Evolutionary conservation across 2,113 vertebrate genomes (phyloP).

Genomic region (Anser brachyrhynchus): DNA sequence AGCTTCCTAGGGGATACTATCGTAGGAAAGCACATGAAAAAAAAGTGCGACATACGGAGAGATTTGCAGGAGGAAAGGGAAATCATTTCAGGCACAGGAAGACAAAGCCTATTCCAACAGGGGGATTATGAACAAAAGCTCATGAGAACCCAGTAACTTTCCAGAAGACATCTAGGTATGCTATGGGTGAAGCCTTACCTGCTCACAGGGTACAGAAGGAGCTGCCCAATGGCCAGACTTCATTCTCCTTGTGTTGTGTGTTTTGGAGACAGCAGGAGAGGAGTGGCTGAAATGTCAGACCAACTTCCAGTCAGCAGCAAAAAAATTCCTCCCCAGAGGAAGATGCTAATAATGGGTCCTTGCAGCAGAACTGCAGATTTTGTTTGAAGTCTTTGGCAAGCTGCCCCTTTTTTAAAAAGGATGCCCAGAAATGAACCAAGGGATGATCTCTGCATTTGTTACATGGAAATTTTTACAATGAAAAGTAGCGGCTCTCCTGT

Average conservation of each 20-base stretch:
- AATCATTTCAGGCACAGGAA: not conserved
- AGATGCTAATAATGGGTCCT: conserved; percentile 28
- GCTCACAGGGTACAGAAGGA: not conserved
- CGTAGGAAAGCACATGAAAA: conserved; percentile 7
- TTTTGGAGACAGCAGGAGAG: conserved; percentile 14
- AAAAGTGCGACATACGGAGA: not conserved
- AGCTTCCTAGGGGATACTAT: not conserved
- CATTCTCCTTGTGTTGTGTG: not conserved
- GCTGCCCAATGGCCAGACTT: not conserved
- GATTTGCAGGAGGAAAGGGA: conserved; percentile 21
- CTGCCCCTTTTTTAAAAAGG: not conserved
- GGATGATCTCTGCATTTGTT: not conserved
- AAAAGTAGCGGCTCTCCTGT: not conserved
- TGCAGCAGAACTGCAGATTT: not conserved
- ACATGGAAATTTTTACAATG: not conserved
- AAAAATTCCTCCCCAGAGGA: conserved; percentile 20
- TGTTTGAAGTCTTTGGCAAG: conserved; percentile 16
- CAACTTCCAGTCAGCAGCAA: conserved; percentile 22
- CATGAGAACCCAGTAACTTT: not conserved
- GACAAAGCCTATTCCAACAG: not conserved
- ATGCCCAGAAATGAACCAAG: not conserved
- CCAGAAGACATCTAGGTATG: not conserved
- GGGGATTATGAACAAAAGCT: not conserved
- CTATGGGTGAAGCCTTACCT: not conserved
- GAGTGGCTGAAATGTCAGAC: conserved; percentile 7